Conservation (phyloP, 2,113 vertebrate genomes). For the Atherinomorus stipes region DNA sequence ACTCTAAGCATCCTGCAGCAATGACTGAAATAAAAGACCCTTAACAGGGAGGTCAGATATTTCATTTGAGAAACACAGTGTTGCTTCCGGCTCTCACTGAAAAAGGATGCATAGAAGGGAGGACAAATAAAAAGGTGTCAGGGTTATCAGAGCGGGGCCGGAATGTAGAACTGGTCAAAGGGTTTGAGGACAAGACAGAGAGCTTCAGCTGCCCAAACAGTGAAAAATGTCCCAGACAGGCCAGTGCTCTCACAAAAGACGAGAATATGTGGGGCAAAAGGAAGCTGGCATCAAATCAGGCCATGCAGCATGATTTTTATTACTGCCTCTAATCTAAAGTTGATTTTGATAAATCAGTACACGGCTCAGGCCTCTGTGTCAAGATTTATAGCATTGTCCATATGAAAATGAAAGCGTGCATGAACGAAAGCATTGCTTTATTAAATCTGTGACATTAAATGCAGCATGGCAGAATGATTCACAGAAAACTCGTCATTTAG, state of each 20-base stretch:
- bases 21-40: slow-evolving; percentile 57
- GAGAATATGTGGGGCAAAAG: slow-evolving; percentile 33
- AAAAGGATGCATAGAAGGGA: slow-evolving; percentile 3
- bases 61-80: slow-evolving; percentile 70
- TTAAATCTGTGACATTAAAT: slow-evolving; percentile 40
- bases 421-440: slow-evolving; percentile 25
- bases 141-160: slow-evolving; percentile 58
- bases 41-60: slow-evolving; percentile 69
- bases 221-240: slow-evolving; percentile 52
- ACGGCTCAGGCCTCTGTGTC: not conserved
- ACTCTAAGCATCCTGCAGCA: slow-evolving; percentile 48
- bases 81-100: slow-evolving; percentile 43
- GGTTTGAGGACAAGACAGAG: slow-evolving; percentile 16
- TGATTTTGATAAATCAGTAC: slow-evolving; percentile 37
- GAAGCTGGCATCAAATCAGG: slow-evolving; percentile 40
- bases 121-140: slow-evolving; percentile 11
- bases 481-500: slow-evolving; percentile 30
- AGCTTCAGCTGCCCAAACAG: slow-evolving; percentile 19
- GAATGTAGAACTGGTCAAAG: slow-evolving; percentile 35
- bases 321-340: slow-evolving; percentile 30
- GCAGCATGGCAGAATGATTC: slow-evolving; percentile 24
- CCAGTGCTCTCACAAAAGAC: slow-evolving; percentile 29
- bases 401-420: slow-evolving; percentile 5
- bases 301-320: slow-evolving; percentile 27
- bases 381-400: slow-evolving; percentile 21